These are phyloP conservation scores for Augiades crinisus DNA, from an alignment of 2,888 invertebrate species.

Conservation along the genomic window DNA sequence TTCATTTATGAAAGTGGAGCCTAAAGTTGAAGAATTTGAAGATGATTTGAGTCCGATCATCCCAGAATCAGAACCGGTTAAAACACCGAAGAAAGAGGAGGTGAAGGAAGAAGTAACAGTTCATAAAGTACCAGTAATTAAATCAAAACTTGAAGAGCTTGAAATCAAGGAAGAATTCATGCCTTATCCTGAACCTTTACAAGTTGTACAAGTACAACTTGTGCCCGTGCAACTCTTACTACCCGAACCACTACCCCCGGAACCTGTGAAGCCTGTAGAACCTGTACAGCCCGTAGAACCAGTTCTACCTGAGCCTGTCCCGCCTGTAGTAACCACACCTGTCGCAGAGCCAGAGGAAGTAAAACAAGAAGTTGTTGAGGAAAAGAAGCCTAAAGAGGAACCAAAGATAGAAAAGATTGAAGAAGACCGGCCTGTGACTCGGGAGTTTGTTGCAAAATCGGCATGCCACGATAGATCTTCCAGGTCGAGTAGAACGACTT, in stretches of 20 bases:
- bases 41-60: conserved; percentile 25
- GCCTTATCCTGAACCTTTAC: conserved; percentile 18
- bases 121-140: conserved; percentile 19
- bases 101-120: conserved; percentile 40
- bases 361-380: conserved; percentile 48
- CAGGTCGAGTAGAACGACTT: conserved; percentile 59
- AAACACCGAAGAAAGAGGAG: conserved; percentile 35
- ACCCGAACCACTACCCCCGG: no score
- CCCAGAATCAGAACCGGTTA: conserved; percentile 30
- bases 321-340: conserved; percentile 5
- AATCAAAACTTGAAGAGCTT: conserved; percentile 27
- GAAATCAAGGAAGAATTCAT: conserved; percentile 32
- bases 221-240: background rate
- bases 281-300: conserved; percentile 2
- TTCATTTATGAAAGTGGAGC: conserved; percentile 52
- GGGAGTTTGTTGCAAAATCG: conserved; percentile 63
- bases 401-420: conserved; percentile 43
- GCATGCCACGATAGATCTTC: conserved; percentile 72
- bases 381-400: conserved; percentile 36
- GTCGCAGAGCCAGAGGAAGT: conserved; percentile 39
- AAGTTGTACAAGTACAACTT: conserved; percentile 1
- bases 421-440: conserved; percentile 55
- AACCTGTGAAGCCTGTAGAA: background rate
- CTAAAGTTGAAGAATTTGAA: conserved; percentile 39
- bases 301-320: background rate